Evolutionary conservation across 2,888 invertebrate genomes (phyloP), one percentile per base, ranked within the genome.

Genomic region (Spicauda simplicius): DNA sequence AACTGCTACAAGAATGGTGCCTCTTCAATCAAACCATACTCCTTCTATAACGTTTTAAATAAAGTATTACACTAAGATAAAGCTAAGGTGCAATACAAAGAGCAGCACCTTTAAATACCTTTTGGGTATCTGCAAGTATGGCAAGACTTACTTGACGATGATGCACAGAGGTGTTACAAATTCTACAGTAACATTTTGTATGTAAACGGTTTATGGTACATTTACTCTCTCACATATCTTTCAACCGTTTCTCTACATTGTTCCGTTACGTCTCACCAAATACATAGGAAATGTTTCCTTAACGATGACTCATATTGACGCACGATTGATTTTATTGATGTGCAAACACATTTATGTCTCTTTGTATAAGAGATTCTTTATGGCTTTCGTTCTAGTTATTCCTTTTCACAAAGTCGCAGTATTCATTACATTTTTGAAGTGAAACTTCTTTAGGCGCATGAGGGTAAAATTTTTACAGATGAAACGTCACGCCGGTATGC

Each of bases 341-440:
- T 77, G 84, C 73, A 81, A 84, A 87, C 83, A 80, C 77, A 83
- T 90, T 88, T 87, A 88, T 80, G 80, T 78, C 74, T 80, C 78
- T 83, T 80, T 83, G 83, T 80, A 73, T 80, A 72, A 73, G 76
- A 82, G 76, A 78, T 80, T 73, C 74, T 80, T 84, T 82, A 83
- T 74, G 80, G 73, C 74, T 68, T 72, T 75, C 73, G 75, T 74
- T 73, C 64, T 66, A 64, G 70, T 75, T 76, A 74, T 76, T 71
- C 70, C 71, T 58, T 70, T 56, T 53, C 52, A 64, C 53, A 20
- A 58, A 52, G 37, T 54, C 53, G 16, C 25, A 8, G 19, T 14
- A 30, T 58, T 41, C 4, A 14, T 33, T 33, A 33, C 8, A 41
- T 41, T 12, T 41, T 41, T 41, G n/a, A n/a, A n/a, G n/a, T n/a